These are phyloP conservation scores for Campoletis sonorensis DNA, from an alignment of 1,140 invertebrate genomes.

Conservation along the genomic window DNA sequence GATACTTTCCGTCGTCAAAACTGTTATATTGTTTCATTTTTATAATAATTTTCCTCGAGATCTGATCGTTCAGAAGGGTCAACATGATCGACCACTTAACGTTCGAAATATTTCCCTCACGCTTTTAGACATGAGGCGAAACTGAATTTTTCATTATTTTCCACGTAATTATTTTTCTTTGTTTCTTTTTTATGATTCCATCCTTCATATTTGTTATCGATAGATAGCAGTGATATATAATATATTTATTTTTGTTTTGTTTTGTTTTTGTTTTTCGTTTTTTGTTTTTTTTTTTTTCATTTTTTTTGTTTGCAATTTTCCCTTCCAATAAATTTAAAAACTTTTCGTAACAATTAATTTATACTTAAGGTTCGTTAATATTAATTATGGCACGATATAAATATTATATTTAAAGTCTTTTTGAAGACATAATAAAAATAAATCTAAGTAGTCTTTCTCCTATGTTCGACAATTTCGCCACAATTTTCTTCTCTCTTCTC, in stretches of 20 bases:
- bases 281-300: no score
- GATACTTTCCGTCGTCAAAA: conserved; percentile 45
- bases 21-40: conserved; percentile 24
- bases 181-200: not conserved
- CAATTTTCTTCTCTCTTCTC: conserved; percentile 41
- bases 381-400: conserved; percentile 77
- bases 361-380: conserved; percentile 73
- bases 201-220: conserved; percentile 60
- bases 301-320: conserved; percentile 64
- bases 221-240: conserved; percentile 59
- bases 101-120: no score
- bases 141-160: conserved; percentile 42
- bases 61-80: not conserved
- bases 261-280: no score
- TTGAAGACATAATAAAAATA: conserved; percentile 76
- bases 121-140: not conserved
- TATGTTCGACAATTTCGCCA: conserved; percentile 67
- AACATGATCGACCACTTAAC: no score
- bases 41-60: not conserved
- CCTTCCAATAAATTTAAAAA: conserved; percentile 73
- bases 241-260: no score
- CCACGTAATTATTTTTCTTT: conserved; percentile 27
- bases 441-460: conserved; percentile 75
- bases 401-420: conserved; percentile 76
- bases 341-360: conserved; percentile 73